These are phyloP conservation scores for Scaptomyza pallida DNA, from an alignment of 1,140 invertebrate genomes.

Conservation along the genomic window DNA sequence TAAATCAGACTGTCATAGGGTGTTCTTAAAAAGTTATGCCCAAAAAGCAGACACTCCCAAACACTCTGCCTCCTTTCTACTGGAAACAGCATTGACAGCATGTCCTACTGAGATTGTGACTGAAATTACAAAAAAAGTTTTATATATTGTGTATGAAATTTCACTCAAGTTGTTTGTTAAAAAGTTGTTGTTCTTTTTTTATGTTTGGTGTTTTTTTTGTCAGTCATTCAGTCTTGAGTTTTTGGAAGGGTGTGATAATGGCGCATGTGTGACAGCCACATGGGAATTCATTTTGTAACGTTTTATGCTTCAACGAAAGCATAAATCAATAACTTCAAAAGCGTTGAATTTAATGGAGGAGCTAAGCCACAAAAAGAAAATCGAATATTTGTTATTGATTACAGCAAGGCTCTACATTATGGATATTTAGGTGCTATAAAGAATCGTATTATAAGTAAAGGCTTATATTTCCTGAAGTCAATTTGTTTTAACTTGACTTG, in stretches of 20 bases:
- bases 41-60: conserved; percentile 22
- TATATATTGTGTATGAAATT: conserved; percentile 57
- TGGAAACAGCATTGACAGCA: conserved; percentile 23
- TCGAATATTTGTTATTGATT: conserved; percentile 32
- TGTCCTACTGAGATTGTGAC: conserved; percentile 60
- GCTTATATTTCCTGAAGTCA: no score
- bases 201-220: conserved; percentile 6
- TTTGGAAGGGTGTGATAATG: conserved; percentile 61
- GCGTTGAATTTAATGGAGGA: not conserved
- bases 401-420: conserved; percentile 7
- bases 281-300: conserved; percentile 59
- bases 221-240: conserved; percentile 8
- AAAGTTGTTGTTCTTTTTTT: conserved; percentile 18
- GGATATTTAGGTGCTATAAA: not conserved
- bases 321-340: conserved; percentile 72
- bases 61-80: not conserved
- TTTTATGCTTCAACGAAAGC: conserved; percentile 46
- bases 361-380: not conserved
- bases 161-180: conserved; percentile 57
- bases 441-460: no score
- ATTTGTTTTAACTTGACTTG: no score
- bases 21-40: conserved; percentile 57
- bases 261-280: conserved; percentile 70
- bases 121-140: conserved; percentile 59
- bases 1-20: conserved; percentile 76